Conservation (phyloP, 2,113 vertebrate genomes). For the Lucifuga dentata region DNA sequence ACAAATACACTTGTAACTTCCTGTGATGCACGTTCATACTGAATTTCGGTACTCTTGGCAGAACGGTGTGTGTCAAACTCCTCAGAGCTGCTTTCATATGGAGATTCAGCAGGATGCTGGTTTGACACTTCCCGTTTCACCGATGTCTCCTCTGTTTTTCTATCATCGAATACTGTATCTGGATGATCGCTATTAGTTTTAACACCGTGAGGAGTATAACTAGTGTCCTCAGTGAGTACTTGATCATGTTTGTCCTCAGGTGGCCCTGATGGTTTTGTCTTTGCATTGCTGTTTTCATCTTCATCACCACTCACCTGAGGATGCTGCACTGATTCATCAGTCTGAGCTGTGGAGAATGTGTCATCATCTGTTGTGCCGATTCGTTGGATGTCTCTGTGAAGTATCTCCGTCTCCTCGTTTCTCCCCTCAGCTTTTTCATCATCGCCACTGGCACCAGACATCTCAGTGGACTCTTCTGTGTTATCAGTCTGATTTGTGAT, state of each 20-base stretch:
- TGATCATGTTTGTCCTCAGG: neutral
- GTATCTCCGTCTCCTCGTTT: neutral
- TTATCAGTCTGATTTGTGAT: neutral
- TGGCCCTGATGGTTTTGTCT: neutral
- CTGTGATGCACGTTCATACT: conserved; percentile 4
- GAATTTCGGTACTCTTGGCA: neutral
- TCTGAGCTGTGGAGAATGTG: neutral
- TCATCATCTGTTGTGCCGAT: neutral
- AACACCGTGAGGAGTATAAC: neutral
- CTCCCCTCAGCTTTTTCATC: neutral
- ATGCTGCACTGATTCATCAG: neutral
- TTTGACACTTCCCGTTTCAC: neutral
- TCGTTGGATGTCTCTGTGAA: conserved; percentile 13
- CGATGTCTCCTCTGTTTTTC: conserved; percentile 7
- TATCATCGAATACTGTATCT: neutral
- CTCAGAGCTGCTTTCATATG: conserved; percentile 1
- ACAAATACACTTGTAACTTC: conserved; percentile 2
- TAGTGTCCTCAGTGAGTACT: neutral
- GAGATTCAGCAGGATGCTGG: too few species aligned
- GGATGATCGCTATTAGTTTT: neutral
- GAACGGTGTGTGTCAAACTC: neutral
- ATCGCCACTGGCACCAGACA: neutral
- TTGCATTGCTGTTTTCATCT: neutral
- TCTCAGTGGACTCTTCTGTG: conserved; percentile 4
- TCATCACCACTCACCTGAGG: neutral